Conservation (phyloP, 1,140 invertebrate species). For the Lordiphosa stackelbergi region DNA sequence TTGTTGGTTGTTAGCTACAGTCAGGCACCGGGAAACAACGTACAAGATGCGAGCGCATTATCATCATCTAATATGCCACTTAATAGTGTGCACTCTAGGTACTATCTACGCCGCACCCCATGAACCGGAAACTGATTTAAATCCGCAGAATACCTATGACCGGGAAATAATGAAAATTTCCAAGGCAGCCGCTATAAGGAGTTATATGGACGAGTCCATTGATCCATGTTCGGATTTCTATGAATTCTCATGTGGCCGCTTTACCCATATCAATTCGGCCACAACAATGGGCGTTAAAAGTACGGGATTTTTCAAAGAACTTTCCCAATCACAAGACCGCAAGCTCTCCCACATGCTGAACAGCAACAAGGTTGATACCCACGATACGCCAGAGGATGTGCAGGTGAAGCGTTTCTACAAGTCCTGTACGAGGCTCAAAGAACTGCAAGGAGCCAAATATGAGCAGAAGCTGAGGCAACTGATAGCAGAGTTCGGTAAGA, state of each 20-base stretch:
- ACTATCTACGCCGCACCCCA: neutral
- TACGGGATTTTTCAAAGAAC: constrained; percentile 54
- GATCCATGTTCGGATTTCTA: constrained; percentile 83
- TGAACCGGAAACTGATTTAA: neutral
- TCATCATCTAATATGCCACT: neutral
- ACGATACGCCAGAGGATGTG: constrained; percentile 36
- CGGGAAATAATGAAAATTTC: constrained; percentile 20
- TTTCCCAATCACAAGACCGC: constrained; percentile 41
- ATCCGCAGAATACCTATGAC: neutral
- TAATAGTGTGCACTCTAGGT: neutral
- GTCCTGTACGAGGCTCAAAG: constrained; percentile 24
- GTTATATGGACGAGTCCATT: constrained; percentile 77
- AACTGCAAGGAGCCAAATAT: constrained; percentile 20
- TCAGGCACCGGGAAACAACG: neutral
- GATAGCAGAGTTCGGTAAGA: constrained; percentile 43
- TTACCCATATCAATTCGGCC: constrained; percentile 76
- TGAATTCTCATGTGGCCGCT: constrained; percentile 83
- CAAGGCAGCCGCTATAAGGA: constrained; percentile 52
- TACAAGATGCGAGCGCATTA: constrained; percentile 1
- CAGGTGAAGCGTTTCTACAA: constrained; percentile 54
- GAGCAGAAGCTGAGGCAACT: constrained; percentile 23
- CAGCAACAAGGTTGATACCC: neutral
- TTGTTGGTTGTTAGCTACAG: neutral
- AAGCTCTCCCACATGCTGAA: constrained; percentile 39
- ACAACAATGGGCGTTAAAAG: constrained; percentile 11